Base-by-base conservation (phyloP, 2,113 vertebrate genomes). In the Cheilinus undulatus region DNA sequence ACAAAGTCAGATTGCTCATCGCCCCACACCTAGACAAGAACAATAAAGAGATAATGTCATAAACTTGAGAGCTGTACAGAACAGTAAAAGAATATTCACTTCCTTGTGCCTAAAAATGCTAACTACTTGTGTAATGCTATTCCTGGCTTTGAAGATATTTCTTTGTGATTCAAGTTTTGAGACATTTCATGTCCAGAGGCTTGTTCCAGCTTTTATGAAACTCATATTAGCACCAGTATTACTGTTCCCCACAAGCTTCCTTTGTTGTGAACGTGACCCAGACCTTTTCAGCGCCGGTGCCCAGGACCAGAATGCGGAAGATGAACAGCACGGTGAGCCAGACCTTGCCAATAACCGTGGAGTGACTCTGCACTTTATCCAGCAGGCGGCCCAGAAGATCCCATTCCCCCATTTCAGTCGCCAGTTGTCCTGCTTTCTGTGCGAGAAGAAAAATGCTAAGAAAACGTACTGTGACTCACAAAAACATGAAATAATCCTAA, bases 241-340 rank as follows among this genome's bases (percentile, higher is more conserved):
- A 15, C 22, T 6, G 40, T 42, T 13, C n/a, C 42, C 32, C 2
- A 0, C n/a, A 19, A 2, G 11, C 42, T 26, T 4, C 10, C 40
- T n/a, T 11, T 58, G 36, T 23, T 36, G 38, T 57, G 3, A 26
- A 4, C 22, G 11, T 28, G 8, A 34, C 0, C n/a, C 65, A 32
- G 28, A 92, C 97, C 77, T 93, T 95, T 78, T 99, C 98, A 0
- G 96, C 96, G 0, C 94, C 96, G 0, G 95, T 91, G 34, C 94
- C 94, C 56, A 99, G 94, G 78, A 99, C 94, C 91, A 99, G 87
- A 88, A 99, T 99, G 60, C 98, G 92, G 92, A 99, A 99, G 81
- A 99, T 95, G 66, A 99, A 99, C 59, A 99, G 95, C 60, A 99
- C 96, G 0, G 96, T 98, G 86, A 99, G 95, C 97, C 98, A 99